Percentiles rank a stretch among this genome's conserved stretches.
Evolutionary conservation across 2,113 vertebrate genomes (phyloP).

Genomic region (Platysteira castanea): DNA sequence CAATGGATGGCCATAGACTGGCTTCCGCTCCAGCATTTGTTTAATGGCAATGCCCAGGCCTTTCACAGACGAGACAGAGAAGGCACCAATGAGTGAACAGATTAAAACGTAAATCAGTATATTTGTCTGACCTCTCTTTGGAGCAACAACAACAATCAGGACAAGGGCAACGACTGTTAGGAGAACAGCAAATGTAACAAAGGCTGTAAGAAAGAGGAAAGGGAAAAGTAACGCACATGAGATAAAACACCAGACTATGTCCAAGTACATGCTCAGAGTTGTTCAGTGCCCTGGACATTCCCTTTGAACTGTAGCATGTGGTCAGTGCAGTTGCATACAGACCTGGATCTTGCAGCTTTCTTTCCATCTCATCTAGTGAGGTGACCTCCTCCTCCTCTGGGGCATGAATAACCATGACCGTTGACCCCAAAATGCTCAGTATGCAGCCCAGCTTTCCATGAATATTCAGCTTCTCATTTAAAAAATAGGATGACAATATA

Average conservation of each 20-base stretch:
- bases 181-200: constrained; percentile 73
- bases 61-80: constrained; percentile 82
- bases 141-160: constrained; percentile 73
- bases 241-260: neutral
- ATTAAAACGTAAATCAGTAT: constrained; percentile 78
- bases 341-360: constrained; percentile 82
- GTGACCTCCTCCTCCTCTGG: constrained; percentile 77
- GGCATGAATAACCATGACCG: constrained; percentile 79
- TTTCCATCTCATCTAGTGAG: constrained; percentile 78
- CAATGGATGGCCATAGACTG: constrained; percentile 67
- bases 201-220: constrained; percentile 60
- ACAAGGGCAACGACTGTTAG: constrained; percentile 51
- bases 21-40: constrained; percentile 64
- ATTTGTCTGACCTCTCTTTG: constrained; percentile 75
- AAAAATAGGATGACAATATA: constrained; percentile 77
- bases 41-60: constrained; percentile 80
- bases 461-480: constrained; percentile 81
- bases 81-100: constrained; percentile 79
- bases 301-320: neutral
- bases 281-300: neutral
- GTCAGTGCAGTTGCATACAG: constrained; percentile 1
- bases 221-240: neutral
- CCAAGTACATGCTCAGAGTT: neutral
- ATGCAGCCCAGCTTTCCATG: constrained; percentile 82
- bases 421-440: constrained; percentile 78